Evolutionary conservation across 1,140 invertebrate genomes (phyloP).

Genomic region (Lamellibrachia luymesi): DNA sequence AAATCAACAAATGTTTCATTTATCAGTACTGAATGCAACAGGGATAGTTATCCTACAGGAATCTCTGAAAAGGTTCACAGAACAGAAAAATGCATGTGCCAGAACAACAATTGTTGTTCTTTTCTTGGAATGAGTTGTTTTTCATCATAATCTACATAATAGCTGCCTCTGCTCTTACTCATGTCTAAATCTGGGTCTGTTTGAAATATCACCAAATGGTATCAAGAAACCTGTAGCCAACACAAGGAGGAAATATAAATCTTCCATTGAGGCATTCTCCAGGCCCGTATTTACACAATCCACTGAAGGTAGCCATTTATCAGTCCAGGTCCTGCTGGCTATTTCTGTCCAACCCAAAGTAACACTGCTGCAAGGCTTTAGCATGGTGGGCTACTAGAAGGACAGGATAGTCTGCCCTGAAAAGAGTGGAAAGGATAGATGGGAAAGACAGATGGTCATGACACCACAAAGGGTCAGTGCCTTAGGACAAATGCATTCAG

Average conservation of each 20-base stretch:
- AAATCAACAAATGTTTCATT: no score
- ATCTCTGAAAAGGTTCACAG: not conserved
- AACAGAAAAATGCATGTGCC: not conserved
- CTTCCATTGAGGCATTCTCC: not conserved
- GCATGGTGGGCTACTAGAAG: not conserved
- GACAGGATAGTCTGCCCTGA: not conserved
- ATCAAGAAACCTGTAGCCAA: not conserved
- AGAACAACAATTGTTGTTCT: not conserved
- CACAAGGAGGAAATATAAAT: conserved; percentile 5
- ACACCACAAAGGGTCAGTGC: no score
- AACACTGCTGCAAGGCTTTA: not conserved
- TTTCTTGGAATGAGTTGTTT: not conserved
- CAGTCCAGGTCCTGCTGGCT: not conserved
- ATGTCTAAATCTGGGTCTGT: not conserved
- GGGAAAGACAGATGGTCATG: no score
- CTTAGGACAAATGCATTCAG: no score
- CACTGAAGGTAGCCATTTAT: not conserved
- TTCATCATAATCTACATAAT: not conserved
- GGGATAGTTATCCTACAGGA: not conserved
- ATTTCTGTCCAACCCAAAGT: not conserved
- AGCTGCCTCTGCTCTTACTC: not conserved
- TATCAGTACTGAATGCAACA: not conserved
- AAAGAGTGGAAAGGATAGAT: no score
- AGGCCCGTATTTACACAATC: not conserved
- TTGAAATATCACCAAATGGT: conserved; percentile 1